phyloP scores from a whole-genome alignment of 2,888 invertebrate genomes.

The Acanthococcus lagerstroemiae region DNA sequence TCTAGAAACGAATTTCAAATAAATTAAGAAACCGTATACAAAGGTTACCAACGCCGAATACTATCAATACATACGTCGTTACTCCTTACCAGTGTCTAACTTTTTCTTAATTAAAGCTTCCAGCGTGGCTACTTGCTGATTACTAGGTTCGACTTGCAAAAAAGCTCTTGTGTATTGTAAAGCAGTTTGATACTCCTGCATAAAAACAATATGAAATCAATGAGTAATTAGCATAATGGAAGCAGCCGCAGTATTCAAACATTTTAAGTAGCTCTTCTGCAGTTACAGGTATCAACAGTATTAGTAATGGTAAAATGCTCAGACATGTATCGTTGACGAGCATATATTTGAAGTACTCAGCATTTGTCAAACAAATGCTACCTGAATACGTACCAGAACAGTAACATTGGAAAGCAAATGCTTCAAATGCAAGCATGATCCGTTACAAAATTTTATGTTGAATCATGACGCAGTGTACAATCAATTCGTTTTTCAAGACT shows the following conservation, averaged over 20 bases:
- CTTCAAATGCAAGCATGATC: no score
- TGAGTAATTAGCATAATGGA: no score
- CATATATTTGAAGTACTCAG: no score
- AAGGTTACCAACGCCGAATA: not conserved
- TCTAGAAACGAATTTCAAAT: constrained; percentile 48
- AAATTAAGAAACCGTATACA: not conserved
- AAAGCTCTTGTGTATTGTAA: constrained; percentile 71
- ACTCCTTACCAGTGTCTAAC: constrained; percentile 62
- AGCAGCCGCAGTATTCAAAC: not conserved
- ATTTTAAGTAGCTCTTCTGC: not conserved
- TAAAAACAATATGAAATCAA: constrained; percentile 20
- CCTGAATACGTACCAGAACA: no score
- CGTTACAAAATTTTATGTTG: no score
- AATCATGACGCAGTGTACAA: no score
- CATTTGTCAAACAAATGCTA: no score
- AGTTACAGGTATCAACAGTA: no score
- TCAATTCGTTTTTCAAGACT: no score
- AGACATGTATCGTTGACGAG: no score
- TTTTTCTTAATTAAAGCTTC: constrained; percentile 77
- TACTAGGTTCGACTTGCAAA: constrained; percentile 70
- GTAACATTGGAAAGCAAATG: no score
- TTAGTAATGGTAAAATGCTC: no score
- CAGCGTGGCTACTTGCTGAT: constrained; percentile 74
- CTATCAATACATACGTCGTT: not conserved
- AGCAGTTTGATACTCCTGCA: constrained; percentile 70